Percentiles rank a stretch among this genome's conserved stretches.
phyloP scores from a whole-genome alignment of 2,888 invertebrate species.

The Pammene aurita region DNA sequence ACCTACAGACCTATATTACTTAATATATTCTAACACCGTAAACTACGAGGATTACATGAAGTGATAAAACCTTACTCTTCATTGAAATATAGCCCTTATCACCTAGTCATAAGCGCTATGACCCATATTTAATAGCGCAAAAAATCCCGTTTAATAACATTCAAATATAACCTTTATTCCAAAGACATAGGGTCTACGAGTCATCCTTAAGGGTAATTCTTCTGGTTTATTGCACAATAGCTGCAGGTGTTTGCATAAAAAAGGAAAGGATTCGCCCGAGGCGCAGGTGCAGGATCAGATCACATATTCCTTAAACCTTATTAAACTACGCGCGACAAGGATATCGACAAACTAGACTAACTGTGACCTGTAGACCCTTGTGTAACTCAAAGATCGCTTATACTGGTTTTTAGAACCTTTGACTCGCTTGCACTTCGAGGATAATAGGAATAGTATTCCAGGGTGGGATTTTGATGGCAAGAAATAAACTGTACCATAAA shows the following conservation, averaged over 20 bases:
- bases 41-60: background rate
- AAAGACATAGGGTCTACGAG: background rate
- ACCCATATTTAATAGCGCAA: conserved; percentile 9
- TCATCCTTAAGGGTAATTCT: conserved; percentile 1
- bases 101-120: background rate
- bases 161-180: conserved; percentile 3
- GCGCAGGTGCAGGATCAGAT: conserved; percentile 54
- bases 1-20: conserved; percentile 19
- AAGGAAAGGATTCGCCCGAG: conserved; percentile 73
- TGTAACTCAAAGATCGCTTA: background rate
- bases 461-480: conserved; percentile 66
- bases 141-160: background rate
- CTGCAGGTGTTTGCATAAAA: conserved; percentile 77
- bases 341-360: background rate
- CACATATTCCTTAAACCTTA: background rate
- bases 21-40: conserved; percentile 22
- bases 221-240: conserved; percentile 66
- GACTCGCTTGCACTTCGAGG: background rate
- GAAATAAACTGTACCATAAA: background rate
- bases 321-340: background rate
- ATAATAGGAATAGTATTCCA: background rate
- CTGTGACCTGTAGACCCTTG: background rate
- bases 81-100: background rate
- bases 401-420: background rate
- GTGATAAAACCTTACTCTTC: no score